Evolutionary conservation across 2,797 vertebrate genomes (phyloP).

Genomic region (Gymnodraco acuticeps): DNA sequence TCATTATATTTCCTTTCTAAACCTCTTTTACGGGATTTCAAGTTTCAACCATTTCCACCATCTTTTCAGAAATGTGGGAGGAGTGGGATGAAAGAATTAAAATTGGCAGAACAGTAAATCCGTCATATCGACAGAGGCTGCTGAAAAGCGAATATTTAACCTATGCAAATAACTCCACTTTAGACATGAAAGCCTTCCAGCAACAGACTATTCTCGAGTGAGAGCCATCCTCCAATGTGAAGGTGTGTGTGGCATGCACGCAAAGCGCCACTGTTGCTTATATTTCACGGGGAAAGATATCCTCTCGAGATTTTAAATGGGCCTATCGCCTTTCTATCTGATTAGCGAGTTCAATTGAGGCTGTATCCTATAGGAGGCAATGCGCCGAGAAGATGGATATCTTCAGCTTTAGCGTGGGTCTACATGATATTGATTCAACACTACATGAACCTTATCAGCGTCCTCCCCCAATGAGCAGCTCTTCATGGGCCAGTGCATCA

Average conservation of each 20-base stretch:
- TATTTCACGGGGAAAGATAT: conserved; percentile 32
- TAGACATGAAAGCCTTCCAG: conserved; percentile 70
- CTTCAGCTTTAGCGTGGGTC: conserved; percentile 49
- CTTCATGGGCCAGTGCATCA: conserved; percentile 57
- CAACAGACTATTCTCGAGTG: conserved; percentile 51
- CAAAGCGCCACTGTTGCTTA: conserved; percentile 21
- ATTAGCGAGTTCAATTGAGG: conserved; percentile 56
- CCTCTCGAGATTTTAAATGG: conserved; percentile 9
- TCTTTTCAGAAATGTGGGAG: conserved; percentile 65
- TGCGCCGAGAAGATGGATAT: conserved; percentile 61
- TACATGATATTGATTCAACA: conserved; percentile 65
- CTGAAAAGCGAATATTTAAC: conserved; percentile 70
- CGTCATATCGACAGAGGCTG: conserved; percentile 63
- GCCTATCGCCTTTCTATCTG: conserved; percentile 52
- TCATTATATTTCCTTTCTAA: conserved; percentile 43
- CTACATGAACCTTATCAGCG: conserved; percentile 62
- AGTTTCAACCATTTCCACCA: conserved; percentile 46
- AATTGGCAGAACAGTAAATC: conserved; percentile 73
- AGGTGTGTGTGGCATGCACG: conserved; percentile 32
- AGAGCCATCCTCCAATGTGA: conserved; percentile 33
- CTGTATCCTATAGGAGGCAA: conserved; percentile 24
- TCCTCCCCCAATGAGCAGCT: conserved; percentile 46
- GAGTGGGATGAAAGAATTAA: conserved; percentile 67
- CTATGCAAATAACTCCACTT: conserved; percentile 75
- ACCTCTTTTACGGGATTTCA: conserved; percentile 26